Evolutionary conservation across 1,140 invertebrate genomes (phyloP).

Genomic region (Hyposmocoma kahamanoa): DNA sequence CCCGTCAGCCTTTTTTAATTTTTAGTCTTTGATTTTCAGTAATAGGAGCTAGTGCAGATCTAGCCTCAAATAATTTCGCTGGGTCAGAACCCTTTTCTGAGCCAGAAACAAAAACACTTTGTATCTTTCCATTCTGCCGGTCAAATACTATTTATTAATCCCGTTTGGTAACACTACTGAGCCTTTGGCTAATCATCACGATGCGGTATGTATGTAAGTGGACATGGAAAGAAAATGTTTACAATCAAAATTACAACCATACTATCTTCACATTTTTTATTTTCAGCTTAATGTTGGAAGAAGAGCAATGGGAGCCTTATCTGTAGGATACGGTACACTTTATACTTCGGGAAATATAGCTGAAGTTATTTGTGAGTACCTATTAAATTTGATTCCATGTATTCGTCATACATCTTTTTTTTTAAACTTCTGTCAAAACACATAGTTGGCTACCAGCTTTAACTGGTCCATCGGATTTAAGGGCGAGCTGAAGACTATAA

Average conservation of each 20-base stretch:
- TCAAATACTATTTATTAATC: constrained; percentile 66
- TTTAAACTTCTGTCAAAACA: too few species aligned
- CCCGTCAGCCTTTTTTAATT: background rate
- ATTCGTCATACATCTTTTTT: too few species aligned
- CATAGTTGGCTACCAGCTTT: too few species aligned
- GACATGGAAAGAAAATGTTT: too few species aligned
- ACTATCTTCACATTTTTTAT: too few species aligned
- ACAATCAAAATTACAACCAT: too few species aligned
- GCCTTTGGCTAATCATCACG: constrained; percentile 71
- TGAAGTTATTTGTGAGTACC: constrained; percentile 58
- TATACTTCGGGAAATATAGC: constrained; percentile 55
- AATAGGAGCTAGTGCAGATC: constrained; percentile 76
- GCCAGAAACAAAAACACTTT: constrained; percentile 78
- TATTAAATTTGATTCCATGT: too few species aligned
- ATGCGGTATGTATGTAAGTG: constrained; percentile 74
- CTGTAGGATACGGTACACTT: constrained; percentile 47
- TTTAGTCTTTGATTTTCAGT: constrained; percentile 22
- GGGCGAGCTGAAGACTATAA: too few species aligned
- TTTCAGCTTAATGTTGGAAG: constrained; percentile 35
- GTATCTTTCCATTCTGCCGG: constrained; percentile 74
- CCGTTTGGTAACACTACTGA: constrained; percentile 72
- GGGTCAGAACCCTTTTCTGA: constrained; percentile 84
- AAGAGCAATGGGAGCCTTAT: constrained; percentile 56
- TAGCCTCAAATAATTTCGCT: constrained; percentile 81
- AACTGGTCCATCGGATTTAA: too few species aligned